Conservation (phyloP, 2,797 vertebrate genomes). For the Rhabdophis nuchalis region DNA sequence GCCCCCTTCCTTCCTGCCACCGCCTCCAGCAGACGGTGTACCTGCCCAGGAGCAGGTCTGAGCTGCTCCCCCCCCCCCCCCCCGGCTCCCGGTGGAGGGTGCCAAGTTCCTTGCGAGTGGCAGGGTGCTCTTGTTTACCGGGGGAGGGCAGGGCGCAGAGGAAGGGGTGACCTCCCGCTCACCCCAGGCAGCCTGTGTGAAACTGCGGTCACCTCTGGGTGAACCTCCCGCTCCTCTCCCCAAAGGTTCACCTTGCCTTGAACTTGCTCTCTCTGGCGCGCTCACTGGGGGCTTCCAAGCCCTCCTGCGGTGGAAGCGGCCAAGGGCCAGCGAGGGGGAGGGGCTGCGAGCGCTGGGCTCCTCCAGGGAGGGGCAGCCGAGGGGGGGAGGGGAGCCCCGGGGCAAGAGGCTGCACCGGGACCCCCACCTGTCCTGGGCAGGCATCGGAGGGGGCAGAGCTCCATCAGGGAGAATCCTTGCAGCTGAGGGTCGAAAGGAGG, state of each 20-base stretch:
- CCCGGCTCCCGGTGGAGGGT: conserved; percentile 39
- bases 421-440: background rate
- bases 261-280: conserved; percentile 71
- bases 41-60: conserved; percentile 32
- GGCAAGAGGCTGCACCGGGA: background rate
- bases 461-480: background rate
- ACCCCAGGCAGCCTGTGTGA: conserved; percentile 75
- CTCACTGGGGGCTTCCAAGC: conserved; percentile 73
- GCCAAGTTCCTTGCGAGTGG: conserved; percentile 55
- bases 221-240: conserved; percentile 86
- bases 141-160: conserved; percentile 53
- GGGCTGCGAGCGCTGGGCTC: conserved; percentile 1
- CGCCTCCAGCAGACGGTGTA: background rate
- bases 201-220: conserved; percentile 84
- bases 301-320: conserved; percentile 49
- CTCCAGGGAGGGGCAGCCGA: background rate
- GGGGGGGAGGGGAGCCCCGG: accelerated
- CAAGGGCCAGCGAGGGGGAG: conserved; percentile 61
- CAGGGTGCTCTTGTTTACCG: conserved; percentile 64
- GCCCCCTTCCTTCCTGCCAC: too few species aligned
- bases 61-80: conserved; percentile 25
- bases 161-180: conserved; percentile 67
- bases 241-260: conserved; percentile 80
- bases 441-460: background rate
- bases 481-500: background rate